Percentiles rank a stretch among this genome's conserved stretches.
Evolutionary conservation across 2,888 invertebrate species (phyloP).

Genomic region (Notodonta ziczac): DNA sequence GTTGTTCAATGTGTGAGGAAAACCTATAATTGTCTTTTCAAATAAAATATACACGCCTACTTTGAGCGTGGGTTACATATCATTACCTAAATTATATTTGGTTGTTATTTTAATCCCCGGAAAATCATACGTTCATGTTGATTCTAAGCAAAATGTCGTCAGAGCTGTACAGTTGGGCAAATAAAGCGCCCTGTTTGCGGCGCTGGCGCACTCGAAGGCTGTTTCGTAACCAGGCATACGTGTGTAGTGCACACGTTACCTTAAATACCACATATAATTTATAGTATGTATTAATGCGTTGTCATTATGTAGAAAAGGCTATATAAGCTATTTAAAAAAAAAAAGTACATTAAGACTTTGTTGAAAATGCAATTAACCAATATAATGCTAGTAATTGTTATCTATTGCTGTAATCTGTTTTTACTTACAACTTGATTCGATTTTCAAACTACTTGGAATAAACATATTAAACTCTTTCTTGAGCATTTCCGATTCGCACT

Average conservation of each 20-base stretch:
- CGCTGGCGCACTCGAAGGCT: conserved; percentile 34
- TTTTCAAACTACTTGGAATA: too few species aligned
- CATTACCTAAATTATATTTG: not conserved
- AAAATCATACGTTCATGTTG: not conserved
- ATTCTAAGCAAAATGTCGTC: conserved; percentile 17
- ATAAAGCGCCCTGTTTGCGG: conserved; percentile 29
- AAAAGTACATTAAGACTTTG: too few species aligned
- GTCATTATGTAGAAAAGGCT: not conserved
- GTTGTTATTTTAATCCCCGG: not conserved
- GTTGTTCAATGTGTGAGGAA: not conserved
- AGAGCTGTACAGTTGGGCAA: conserved; percentile 32
- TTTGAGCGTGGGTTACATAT: too few species aligned
- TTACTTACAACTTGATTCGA: too few species aligned
- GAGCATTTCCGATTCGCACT: too few species aligned
- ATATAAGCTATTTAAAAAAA: not conserved
- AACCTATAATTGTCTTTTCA: not conserved
- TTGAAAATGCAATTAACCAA: too few species aligned
- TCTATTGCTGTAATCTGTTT: too few species aligned
- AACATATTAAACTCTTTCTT: too few species aligned
- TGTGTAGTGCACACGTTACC: conserved; percentile 17
- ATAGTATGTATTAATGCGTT: conserved; percentile 1
- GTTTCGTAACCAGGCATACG: conserved; percentile 31
- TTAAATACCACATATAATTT: conserved; percentile 23
- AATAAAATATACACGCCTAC: not conserved
- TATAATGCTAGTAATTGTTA: too few species aligned